phyloP scores from a whole-genome alignment of 2,888 invertebrate genomes.

The Pomacea canaliculata region DNA sequence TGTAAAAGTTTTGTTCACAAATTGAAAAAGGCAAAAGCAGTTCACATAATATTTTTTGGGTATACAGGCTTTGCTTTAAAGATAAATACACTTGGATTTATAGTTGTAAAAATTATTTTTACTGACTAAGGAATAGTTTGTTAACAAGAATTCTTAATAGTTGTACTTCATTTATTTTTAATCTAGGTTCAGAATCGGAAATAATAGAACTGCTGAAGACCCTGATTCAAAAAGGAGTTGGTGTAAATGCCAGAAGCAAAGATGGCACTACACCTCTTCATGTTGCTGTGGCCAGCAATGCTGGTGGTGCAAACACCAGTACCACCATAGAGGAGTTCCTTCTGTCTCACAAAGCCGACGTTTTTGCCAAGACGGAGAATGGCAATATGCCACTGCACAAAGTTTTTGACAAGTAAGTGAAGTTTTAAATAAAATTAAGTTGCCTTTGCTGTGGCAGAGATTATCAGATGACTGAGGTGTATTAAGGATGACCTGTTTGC shows the following conservation, averaged over 20 bases:
- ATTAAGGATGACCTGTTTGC: neutral
- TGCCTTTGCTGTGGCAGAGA: no score
- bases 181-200: conserved; percentile 31
- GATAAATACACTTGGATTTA: no score
- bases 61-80: no score
- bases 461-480: no score
- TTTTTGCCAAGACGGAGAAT: conserved; percentile 62
- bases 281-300: conserved; percentile 69
- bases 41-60: no score
- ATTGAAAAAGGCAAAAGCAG: neutral
- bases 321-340: conserved; percentile 71
- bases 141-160: no score
- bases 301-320: conserved; percentile 69
- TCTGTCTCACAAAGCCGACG: conserved; percentile 67
- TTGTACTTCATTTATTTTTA: neutral
- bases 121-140: no score
- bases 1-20: neutral
- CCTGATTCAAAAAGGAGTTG: conserved; percentile 61
- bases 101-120: no score
- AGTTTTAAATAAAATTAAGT: neutral
- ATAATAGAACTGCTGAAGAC: conserved; percentile 51
- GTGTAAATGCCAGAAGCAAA: conserved; percentile 51
- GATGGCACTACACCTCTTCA: conserved; percentile 71
- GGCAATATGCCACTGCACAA: conserved; percentile 72
- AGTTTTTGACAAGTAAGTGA: conserved; percentile 66